A percentile compares a stretch with the other conserved stretches of the same genome.
Conservation (phyloP, 2,888 invertebrate species). For the Rhopalosiphum nymphaeae region DNA sequence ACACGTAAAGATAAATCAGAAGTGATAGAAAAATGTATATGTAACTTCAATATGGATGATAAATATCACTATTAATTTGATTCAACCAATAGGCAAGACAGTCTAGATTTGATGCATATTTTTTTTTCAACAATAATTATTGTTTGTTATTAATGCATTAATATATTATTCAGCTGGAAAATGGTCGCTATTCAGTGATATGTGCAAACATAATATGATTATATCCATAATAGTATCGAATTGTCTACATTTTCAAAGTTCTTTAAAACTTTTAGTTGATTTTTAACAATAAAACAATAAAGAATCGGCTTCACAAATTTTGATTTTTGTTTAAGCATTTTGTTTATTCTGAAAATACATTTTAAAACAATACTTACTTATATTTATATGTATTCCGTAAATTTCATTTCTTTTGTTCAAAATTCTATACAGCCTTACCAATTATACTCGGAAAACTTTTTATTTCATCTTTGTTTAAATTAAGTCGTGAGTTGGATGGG, state of each 20-base stretch:
- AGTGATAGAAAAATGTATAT: no score
- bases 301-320: neutral
- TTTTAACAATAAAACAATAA: neutral
- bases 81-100: no score
- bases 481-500: neutral
- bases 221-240: neutral
- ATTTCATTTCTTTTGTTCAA: neutral
- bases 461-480: neutral
- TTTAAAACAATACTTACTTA: neutral
- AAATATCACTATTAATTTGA: no score
- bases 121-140: no score
- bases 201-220: slow-evolving; percentile 10
- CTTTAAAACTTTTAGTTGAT: neutral
- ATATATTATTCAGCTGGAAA: neutral
- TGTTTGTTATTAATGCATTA: no score
- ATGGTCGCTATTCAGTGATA: neutral
- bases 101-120: no score
- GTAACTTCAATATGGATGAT: no score
- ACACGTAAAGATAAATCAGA: no score
- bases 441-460: neutral
- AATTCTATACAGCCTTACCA: neutral
- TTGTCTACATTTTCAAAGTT: neutral
- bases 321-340: neutral
- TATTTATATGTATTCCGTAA: neutral
- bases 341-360: neutral